Evolutionary conservation across 2,888 invertebrate species (phyloP), one percentile per base, ranked within the genome.

Genomic region (Yponomeuta sedellus): DNA sequence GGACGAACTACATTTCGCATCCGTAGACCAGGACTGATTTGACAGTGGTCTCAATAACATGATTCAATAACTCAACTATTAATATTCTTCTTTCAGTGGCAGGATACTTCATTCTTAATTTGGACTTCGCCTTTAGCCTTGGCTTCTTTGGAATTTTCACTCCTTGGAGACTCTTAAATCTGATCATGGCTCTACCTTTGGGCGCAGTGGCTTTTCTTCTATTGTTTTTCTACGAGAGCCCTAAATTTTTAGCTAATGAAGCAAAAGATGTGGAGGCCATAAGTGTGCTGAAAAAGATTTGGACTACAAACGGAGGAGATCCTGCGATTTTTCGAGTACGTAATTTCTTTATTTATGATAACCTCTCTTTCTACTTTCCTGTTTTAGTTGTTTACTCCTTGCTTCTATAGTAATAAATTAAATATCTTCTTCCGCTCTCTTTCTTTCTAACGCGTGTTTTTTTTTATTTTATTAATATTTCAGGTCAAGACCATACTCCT

Each of bases 181-280:
- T 88, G 12, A 69, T 93, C 19, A 89, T 92, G 80, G 86, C 94
- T 0, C 66, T 95, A 2, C 95, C 96, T 0, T 91, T 94, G 62
- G 80, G 95, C 0, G 68, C 94, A 0, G 92, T 94, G 11, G 93
- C 93, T 0, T 70, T 93, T 56, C 83, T 92, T 59, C 83, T 94
- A 22, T 88, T 92, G 71, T 90, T 92, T 71, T 52, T 52, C 44
- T 92, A 94, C 11, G 96, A 96, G 79, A 96, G 95, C 76, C 96
- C 96, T 6, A 96, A 95, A 80, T 96, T 95, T 77, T 84, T 96
- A 6, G 93, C 94, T 80, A 92, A 94, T 61, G 92, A 93, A 44
- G 94, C 95, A 3, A 88, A 91, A 56, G 92, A 90, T 64, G 88
- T 92, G 0, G 93, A 95, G 69, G 95, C 95, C 0, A 75, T 95